These are phyloP conservation scores for Campoplex capitator DNA, from an alignment of 2,888 invertebrate species.

Conservation along the genomic window DNA sequence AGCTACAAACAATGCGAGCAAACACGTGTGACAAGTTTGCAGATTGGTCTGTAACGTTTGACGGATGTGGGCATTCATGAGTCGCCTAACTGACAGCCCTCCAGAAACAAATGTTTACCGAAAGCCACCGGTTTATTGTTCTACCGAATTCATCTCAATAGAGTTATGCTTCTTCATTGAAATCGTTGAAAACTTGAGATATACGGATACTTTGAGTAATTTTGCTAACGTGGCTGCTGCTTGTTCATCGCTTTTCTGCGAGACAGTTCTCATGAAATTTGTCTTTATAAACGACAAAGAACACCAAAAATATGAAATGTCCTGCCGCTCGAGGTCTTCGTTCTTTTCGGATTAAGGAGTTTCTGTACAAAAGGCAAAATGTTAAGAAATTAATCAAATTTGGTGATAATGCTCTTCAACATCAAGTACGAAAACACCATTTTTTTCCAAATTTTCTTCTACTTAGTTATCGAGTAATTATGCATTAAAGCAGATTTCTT, in stretches of 20 bases:
- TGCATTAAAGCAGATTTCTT: too few species aligned
- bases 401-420: too few species aligned
- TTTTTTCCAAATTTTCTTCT: too few species aligned
- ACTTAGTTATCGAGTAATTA: too few species aligned
- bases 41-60: conserved; percentile 14
- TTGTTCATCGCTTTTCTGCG: not conserved
- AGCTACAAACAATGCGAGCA: conserved; percentile 55
- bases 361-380: too few species aligned
- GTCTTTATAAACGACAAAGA: too few species aligned
- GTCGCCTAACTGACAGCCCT: conserved; percentile 25
- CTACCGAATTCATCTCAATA: not conserved
- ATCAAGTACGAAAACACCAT: too few species aligned
- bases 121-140: not conserved
- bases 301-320: too few species aligned
- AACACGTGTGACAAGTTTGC: conserved; percentile 51
- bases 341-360: too few species aligned
- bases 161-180: not conserved
- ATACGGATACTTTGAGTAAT: not conserved
- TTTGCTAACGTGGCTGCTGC: not conserved
- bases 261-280: too few species aligned
- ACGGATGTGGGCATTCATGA: conserved; percentile 13
- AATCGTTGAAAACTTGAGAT: not conserved
- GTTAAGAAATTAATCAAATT: too few species aligned
- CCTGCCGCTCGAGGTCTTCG: too few species aligned
- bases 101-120: not conserved